These are phyloP conservation scores for Parnassius glacialis DNA, from an alignment of 2,888 invertebrate species.

Conservation along the genomic window DNA sequence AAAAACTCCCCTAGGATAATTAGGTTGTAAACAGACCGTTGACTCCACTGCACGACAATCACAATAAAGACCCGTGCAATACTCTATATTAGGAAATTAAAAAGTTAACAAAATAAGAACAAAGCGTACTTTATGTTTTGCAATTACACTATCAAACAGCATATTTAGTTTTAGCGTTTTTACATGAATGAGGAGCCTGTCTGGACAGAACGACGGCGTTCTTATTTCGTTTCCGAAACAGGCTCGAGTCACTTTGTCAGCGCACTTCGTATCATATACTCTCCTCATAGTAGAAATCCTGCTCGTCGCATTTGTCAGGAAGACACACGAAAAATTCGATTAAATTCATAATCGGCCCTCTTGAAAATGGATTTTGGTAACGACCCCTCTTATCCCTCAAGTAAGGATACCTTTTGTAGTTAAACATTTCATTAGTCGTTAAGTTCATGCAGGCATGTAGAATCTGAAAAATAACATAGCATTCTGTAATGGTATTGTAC, in stretches of 20 bases:
- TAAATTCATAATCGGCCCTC: conserved; percentile 92
- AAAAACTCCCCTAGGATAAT: no score
- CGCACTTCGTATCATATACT: conserved; percentile 64
- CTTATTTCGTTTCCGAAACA: conserved; percentile 15
- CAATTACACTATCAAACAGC: conserved; percentile 11
- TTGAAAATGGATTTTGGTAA: conserved; percentile 95
- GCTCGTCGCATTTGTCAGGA: conserved; percentile 89
- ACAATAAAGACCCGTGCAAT: no score
- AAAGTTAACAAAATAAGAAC: no score
- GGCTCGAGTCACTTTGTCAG: conserved; percentile 28
- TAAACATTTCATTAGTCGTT: conserved; percentile 97
- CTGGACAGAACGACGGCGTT: conserved; percentile 13
- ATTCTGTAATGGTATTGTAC: no score
- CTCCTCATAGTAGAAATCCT: conserved; percentile 85
- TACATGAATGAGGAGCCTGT: conserved; percentile 3
- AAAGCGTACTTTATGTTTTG: background rate
- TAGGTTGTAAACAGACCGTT: no score
- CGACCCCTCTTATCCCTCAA: conserved; percentile 92
- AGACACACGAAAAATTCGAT: conserved; percentile 94
- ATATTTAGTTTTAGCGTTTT: conserved; percentile 24
- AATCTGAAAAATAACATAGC: conserved; percentile 80
- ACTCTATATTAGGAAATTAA: no score
- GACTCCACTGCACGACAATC: no score
- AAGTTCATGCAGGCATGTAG: conserved; percentile 95
- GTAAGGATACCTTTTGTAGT: conserved; percentile 95